Evolutionary conservation across 2,113 vertebrate species (phyloP).

Genomic region (Falcunculus frontatus): DNA sequence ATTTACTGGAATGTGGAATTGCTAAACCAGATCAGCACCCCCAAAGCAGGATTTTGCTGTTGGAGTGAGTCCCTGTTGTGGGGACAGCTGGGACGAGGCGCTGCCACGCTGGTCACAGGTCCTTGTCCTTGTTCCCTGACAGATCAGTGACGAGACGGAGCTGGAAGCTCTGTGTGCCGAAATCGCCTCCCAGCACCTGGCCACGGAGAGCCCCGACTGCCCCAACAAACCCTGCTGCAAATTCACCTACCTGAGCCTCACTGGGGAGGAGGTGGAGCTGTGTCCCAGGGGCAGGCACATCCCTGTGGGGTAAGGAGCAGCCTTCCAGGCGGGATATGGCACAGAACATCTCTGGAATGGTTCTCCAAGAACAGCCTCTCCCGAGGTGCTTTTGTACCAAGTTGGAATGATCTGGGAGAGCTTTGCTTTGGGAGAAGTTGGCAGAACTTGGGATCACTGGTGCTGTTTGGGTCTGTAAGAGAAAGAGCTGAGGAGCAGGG

Average conservation of each 20-base stretch:
- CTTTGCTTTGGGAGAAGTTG: not conserved
- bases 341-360: not conserved
- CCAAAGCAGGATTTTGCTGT: not conserved
- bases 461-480: not conserved
- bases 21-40: not conserved
- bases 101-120: rapidly evolving
- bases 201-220: constrained; percentile 89
- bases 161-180: constrained; percentile 92
- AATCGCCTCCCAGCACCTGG: constrained; percentile 89
- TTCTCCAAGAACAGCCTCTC: not conserved
- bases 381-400: not conserved
- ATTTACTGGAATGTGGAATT: not conserved
- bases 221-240: constrained; percentile 91
- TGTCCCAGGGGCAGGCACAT: constrained; percentile 87
- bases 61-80: rapidly evolving
- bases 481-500: not conserved
- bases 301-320: constrained; percentile 80
- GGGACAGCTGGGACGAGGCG: rapidly evolving
- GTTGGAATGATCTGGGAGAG: not conserved
- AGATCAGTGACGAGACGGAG: constrained; percentile 89
- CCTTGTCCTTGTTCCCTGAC: not conserved
- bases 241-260: constrained; percentile 93
- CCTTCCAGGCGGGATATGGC: not conserved
- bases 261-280: constrained; percentile 92
- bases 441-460: not conserved